Conservation (phyloP, 1,140 invertebrate species). For the Amphibalanus amphitrite region DNA sequence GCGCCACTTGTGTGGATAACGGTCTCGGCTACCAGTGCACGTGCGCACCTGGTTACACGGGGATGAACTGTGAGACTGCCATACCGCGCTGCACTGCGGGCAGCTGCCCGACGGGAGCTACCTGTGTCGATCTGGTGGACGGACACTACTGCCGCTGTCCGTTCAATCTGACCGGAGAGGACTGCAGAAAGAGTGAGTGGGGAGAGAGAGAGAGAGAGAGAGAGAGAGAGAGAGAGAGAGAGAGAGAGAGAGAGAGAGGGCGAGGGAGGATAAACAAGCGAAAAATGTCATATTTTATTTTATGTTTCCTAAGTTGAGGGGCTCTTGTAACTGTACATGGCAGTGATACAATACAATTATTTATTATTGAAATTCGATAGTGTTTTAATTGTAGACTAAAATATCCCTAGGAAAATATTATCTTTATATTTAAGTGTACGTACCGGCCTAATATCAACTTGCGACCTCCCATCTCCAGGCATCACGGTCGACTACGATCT, state of each 20-base stretch:
- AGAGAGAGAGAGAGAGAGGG: too few species aligned
- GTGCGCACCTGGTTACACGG: constrained; percentile 63
- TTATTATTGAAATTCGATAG: constrained; percentile 10
- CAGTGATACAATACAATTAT: too few species aligned
- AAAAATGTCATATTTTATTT: too few species aligned
- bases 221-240: constrained; percentile 4
- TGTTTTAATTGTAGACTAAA: too few species aligned
- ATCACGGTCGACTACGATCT: constrained; percentile 92
- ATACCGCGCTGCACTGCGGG: constrained; percentile 84
- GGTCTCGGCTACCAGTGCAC: constrained; percentile 61
- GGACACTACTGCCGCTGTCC: constrained; percentile 80
- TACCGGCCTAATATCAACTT: constrained; percentile 4
- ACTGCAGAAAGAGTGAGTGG: constrained; percentile 73
- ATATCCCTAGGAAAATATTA: constrained; percentile 9
- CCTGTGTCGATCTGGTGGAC: constrained; percentile 74
- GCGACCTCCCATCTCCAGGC: constrained; percentile 40
- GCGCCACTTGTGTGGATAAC: constrained; percentile 74
- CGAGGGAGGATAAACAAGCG: too few species aligned
- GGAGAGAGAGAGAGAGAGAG: background rate
- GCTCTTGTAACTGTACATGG: constrained; percentile 4
- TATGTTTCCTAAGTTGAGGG: too few species aligned
- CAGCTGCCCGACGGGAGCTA: constrained; percentile 81
- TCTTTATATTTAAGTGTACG: background rate
- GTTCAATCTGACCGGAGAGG: constrained; percentile 87
- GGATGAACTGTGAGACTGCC: constrained; percentile 67